Percentiles rank a stretch among this genome's conserved stretches.
phyloP scores from a whole-genome alignment of 2,888 invertebrate genomes.

The Synergus gifuensis region DNA sequence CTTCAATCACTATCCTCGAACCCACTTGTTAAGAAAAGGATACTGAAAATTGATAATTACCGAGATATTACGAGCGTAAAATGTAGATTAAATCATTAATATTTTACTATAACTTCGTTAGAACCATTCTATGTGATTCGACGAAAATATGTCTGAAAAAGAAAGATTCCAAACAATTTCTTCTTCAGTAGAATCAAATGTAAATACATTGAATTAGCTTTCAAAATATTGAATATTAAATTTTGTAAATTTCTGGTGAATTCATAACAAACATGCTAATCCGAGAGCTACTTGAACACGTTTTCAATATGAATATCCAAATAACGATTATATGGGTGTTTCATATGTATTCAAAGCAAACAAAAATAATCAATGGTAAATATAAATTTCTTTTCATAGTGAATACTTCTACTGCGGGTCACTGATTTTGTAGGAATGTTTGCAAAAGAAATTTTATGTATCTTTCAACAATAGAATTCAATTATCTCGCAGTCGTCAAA shows the following conservation, averaged over 20 bases:
- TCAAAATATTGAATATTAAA: background rate
- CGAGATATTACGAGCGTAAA: background rate
- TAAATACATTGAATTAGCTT: constrained; percentile 3
- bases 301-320: constrained; percentile 28
- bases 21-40: background rate
- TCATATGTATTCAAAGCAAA: constrained; percentile 7
- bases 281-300: constrained; percentile 6
- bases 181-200: too few relatives aligned
- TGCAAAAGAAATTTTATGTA: background rate
- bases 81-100: background rate
- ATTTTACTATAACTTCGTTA: background rate
- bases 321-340: constrained; percentile 14
- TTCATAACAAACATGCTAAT: constrained; percentile 19
- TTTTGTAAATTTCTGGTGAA: background rate
- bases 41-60: constrained; percentile 40
- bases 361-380: constrained; percentile 6
- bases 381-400: constrained; percentile 11
- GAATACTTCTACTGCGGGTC: background rate
- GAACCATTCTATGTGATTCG: background rate
- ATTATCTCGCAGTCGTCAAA: background rate
- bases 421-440: background rate
- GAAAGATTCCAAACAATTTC: background rate
- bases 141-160: background rate
- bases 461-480: background rate
- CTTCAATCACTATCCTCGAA: constrained; percentile 16